A percentile compares a stretch with the other conserved stretches of the same genome.
These are phyloP conservation scores for Alentia gelatinosa DNA, from an alignment of 2,888 invertebrate species.

Conservation along the genomic window DNA sequence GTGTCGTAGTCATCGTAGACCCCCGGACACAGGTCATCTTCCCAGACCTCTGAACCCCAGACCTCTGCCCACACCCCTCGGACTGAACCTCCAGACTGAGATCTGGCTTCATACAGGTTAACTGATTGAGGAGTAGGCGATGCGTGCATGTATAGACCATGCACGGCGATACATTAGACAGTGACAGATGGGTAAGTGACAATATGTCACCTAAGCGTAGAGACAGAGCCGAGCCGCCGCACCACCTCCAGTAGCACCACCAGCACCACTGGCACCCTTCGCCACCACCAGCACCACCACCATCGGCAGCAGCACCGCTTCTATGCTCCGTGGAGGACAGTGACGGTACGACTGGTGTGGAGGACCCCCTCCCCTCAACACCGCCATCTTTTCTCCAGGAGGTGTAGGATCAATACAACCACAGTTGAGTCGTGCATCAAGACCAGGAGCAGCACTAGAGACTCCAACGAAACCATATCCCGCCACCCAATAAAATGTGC, in stretches of 20 bases:
- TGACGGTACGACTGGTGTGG: neutral
- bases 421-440: neutral
- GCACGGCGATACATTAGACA: neutral
- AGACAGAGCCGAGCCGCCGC: neutral
- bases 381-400: too few species aligned
- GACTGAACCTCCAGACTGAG: too few species aligned
- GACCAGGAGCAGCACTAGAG: neutral
- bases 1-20: too few species aligned
- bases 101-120: too few species aligned
- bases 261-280: neutral
- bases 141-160: too few species aligned
- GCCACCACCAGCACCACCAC: neutral
- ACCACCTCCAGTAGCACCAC: neutral
- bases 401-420: neutral
- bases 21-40: too few species aligned
- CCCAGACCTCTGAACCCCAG: too few species aligned
- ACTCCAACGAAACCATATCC: neutral
- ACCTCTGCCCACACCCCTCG: too few species aligned
- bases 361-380: neutral
- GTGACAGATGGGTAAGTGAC: neutral
- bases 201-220: neutral
- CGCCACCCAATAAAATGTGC: neutral
- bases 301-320: neutral
- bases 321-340: neutral
- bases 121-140: too few species aligned